Percentiles rank a stretch among this genome's conserved stretches.
Conservation (phyloP, 2,113 vertebrate genomes). For the Onychostoma macrolepis region DNA sequence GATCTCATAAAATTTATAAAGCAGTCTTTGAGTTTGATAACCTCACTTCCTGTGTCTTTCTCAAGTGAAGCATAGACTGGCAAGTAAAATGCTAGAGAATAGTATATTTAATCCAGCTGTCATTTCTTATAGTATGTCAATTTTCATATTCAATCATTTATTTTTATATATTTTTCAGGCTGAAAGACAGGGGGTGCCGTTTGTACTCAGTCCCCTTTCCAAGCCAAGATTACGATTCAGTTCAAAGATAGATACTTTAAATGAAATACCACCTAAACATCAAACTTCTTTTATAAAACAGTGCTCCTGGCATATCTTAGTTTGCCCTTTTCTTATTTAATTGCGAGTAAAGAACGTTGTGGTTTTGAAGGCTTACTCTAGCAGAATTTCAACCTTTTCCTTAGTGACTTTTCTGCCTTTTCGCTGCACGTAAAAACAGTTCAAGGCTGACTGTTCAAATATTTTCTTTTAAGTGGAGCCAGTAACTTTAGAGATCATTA, state of each 20-base stretch:
- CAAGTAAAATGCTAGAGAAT: background rate
- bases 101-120: background rate
- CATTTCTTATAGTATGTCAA: background rate
- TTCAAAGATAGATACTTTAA: background rate
- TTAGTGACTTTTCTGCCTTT: constrained; percentile 66
- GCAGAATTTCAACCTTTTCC: constrained; percentile 59
- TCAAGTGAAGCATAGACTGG: background rate
- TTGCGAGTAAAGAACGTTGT: background rate
- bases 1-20: constrained; percentile 51
- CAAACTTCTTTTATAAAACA: background rate
- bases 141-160: background rate
- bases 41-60: background rate
- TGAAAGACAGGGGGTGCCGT: background rate
- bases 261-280: background rate
- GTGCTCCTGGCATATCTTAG: background rate
- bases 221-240: background rate
- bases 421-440: constrained; percentile 67
- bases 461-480: background rate
- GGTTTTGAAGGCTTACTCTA: constrained; percentile 45
- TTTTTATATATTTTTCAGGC: background rate
- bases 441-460: constrained; percentile 59
- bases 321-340: background rate
- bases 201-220: background rate
- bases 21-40: background rate
- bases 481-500: constrained; percentile 2